Evolutionary conservation across 2,797 vertebrate genomes (phyloP).

Genomic region (Lagorchestes hirsutus): DNA sequence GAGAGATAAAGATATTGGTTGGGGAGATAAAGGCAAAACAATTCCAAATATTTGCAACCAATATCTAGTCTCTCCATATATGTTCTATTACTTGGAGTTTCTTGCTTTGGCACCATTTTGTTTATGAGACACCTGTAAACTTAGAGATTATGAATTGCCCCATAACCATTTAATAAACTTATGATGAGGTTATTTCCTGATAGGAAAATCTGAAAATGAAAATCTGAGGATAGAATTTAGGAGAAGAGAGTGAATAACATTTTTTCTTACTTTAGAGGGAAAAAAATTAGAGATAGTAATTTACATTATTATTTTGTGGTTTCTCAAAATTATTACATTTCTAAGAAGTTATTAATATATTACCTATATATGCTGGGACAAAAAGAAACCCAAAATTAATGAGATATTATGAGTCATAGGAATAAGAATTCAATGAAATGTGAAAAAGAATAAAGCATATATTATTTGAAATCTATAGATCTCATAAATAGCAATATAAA

Average conservation of each 20-base stretch:
- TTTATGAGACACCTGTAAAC: background rate
- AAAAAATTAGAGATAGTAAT: background rate
- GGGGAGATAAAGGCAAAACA: no score
- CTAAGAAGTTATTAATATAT: background rate
- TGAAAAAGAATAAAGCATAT: conserved; percentile 16
- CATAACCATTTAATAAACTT: background rate
- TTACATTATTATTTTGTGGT: background rate
- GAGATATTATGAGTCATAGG: conserved; percentile 25
- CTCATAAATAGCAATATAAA: background rate
- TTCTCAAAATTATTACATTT: background rate
- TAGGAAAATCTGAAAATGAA: background rate
- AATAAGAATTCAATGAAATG: background rate
- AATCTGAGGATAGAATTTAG: background rate
- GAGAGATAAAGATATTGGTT: no score
- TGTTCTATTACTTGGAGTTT: background rate
- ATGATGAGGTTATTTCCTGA: background rate
- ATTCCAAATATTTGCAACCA: background rate
- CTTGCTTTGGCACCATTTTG: background rate
- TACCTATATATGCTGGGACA: background rate
- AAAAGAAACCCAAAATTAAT: conserved; percentile 46
- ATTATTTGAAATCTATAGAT: conserved; percentile 9
- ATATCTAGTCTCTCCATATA: background rate
- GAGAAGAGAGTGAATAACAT: background rate
- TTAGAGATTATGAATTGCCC: background rate
- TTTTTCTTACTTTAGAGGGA: background rate